These are phyloP conservation scores for Heliconius aoede DNA, from an alignment of 2,888 invertebrate species.

Conservation along the genomic window DNA sequence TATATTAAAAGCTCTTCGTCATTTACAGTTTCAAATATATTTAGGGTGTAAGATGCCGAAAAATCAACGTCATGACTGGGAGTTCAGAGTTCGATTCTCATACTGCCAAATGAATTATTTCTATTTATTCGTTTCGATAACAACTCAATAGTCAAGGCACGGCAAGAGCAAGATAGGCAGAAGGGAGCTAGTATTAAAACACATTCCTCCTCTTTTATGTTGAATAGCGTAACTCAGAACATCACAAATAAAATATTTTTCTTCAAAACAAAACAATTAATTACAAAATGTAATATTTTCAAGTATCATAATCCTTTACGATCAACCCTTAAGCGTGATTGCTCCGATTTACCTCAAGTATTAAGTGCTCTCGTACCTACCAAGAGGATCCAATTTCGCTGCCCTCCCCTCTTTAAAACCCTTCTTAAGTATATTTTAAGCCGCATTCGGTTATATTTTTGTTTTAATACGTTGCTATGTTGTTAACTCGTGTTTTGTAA, in stretches of 20 bases:
- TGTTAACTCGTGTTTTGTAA: neutral
- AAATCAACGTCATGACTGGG: too few species aligned
- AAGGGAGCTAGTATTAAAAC: too few species aligned
- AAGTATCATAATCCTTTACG: conserved; percentile 30
- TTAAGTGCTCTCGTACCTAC: conserved; percentile 36
- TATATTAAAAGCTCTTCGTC: too few species aligned
- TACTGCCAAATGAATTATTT: too few species aligned
- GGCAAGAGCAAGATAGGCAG: too few species aligned
- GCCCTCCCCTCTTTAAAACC: conserved; percentile 31
- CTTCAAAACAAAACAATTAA: neutral
- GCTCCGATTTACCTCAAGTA: conserved; percentile 40
- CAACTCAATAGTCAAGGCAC: too few species aligned
- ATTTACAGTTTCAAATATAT: too few species aligned
- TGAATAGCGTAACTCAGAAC: too few species aligned
- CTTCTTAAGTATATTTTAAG: conserved; percentile 9
- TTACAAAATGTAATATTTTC: conserved; percentile 1
- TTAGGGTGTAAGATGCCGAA: too few species aligned
- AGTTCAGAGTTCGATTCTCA: too few species aligned
- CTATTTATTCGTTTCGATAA: too few species aligned
- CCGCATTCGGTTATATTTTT: conserved; percentile 10
- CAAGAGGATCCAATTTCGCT: conserved; percentile 41
- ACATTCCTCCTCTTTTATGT: too few species aligned
- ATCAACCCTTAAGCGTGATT: conserved; percentile 33
- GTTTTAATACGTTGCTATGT: neutral
- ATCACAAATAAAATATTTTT: neutral